phyloP scores from a whole-genome alignment of 2,888 invertebrate genomes.

The Iphiclides podalirius region DNA sequence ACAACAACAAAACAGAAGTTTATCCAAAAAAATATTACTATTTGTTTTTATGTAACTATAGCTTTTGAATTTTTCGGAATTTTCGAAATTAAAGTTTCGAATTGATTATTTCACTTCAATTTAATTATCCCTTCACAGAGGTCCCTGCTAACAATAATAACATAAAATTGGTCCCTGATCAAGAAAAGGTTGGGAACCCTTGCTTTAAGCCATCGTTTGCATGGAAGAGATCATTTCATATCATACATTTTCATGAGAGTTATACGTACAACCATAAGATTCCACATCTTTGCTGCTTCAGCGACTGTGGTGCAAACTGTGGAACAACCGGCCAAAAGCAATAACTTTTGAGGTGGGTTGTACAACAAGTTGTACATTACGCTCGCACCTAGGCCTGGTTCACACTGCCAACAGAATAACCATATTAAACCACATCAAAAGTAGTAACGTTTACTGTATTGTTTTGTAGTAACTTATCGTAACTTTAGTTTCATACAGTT shows the following conservation, averaged over 20 bases:
- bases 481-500: too few relatives aligned
- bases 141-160: too few relatives aligned
- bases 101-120: too few relatives aligned
- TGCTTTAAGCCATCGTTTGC: too few relatives aligned
- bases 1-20: neutral
- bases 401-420: constrained; percentile 85
- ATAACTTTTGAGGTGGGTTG: constrained; percentile 95
- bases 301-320: constrained; percentile 99
- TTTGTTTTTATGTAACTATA: too few relatives aligned
- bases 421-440: constrained; percentile 18
- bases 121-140: too few relatives aligned
- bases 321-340: constrained; percentile 97
- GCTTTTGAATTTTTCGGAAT: constrained; percentile 7
- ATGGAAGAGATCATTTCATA: too few relatives aligned
- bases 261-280: constrained; percentile 96
- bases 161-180: too few relatives aligned
- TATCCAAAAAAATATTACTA: neutral
- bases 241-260: too few relatives aligned
- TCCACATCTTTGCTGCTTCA: constrained; percentile 99
- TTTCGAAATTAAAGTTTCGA: constrained; percentile 1
- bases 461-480: too few relatives aligned
- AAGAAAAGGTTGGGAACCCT: too few relatives aligned
- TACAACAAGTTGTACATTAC: constrained; percentile 99
- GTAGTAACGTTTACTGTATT: too few relatives aligned
- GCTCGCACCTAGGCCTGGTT: constrained; percentile 98